Conservation (phyloP, 2,797 vertebrate genomes). For the Sebastes alutus region DNA sequence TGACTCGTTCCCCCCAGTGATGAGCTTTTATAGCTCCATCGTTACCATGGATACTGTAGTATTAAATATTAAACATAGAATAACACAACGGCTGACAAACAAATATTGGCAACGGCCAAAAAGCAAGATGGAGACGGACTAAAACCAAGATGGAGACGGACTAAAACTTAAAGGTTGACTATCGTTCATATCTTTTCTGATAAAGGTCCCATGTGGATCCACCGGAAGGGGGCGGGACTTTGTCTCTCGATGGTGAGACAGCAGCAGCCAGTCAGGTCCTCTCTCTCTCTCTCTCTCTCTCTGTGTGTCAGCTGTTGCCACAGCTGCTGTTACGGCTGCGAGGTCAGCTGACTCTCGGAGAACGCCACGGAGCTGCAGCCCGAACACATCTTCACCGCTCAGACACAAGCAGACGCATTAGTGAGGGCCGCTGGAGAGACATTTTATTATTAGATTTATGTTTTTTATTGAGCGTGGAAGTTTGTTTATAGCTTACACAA, state of each 20-base stretch:
- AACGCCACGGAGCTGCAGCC: conserved; percentile 28
- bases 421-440: background rate
- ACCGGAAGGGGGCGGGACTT: too few relatives aligned
- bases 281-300: conserved; percentile 6
- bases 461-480: background rate
- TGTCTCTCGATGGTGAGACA: conserved; percentile 37
- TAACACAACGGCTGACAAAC: too few relatives aligned
- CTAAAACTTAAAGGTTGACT: background rate
- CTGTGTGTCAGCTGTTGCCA: conserved; percentile 65
- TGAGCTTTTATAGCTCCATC: too few relatives aligned
- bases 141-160: background rate
- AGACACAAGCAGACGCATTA: background rate
- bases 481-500: background rate
- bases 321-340: conserved; percentile 62
- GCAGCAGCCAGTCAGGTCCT: conserved; percentile 36
- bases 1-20: too few relatives aligned
- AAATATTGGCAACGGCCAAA: too few relatives aligned
- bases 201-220: too few relatives aligned
- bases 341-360: conserved; percentile 63
- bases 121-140: background rate
- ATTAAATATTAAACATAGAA: too few relatives aligned
- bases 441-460: background rate
- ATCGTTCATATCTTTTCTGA: too few relatives aligned
- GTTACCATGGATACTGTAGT: too few relatives aligned
- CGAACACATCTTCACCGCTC: conserved; percentile 12